Evolutionary conservation across 2,797 vertebrate species (phyloP), one percentile per base, ranked within the genome.

Genomic region (Muraenolepis orangiensis): DNA sequence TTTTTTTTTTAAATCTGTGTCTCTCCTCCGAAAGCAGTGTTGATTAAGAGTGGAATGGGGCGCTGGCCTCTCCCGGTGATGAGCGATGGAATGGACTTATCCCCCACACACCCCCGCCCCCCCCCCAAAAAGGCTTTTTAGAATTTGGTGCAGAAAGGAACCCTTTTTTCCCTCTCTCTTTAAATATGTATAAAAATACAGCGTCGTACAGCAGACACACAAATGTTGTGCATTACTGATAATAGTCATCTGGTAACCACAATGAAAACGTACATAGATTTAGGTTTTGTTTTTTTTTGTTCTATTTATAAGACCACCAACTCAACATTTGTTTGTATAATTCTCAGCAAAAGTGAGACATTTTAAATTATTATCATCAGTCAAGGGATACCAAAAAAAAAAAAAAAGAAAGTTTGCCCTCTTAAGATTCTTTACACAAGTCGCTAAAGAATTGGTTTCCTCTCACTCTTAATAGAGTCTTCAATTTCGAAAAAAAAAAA

Each of bases 191-290:
- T 91, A 92, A 92, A 91, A 92, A 92, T 92, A 93, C 88, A 87
- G 91, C 90, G 92, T 93, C 90, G n/a, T n/a, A 93, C 91, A 93
- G 92, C 92, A 86, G 89, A 92, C 91, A 94, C 91, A 94, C 92
- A 93, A 93, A 90, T 88, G 87, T 92, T 93, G 91, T 91, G 91
- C 90, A 86, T 90, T 92, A 91, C 91, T 91, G 91, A 90, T 88
- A 85, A 86, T 85, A 82, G 8, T 34, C 82, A 86, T 90, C 88
- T 88, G 86, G 86, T 91, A 91, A 90, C 90, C 91, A 93, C 92
- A 92, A 84, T 84, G 86, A 90, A n/a, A 90, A 90, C 86, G 87
- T 85, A 88, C 83, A 76, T 74, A 73, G 67, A 80, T 84, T 85
- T 81, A 16, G 82, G n/a, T n/a, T n/a, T n/a, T n/a, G n/a, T n/a